Evolutionary conservation across 92 coral and sea anemone genomes (phyloP).

Genomic region (Galaxea fascicularis): DNA sequence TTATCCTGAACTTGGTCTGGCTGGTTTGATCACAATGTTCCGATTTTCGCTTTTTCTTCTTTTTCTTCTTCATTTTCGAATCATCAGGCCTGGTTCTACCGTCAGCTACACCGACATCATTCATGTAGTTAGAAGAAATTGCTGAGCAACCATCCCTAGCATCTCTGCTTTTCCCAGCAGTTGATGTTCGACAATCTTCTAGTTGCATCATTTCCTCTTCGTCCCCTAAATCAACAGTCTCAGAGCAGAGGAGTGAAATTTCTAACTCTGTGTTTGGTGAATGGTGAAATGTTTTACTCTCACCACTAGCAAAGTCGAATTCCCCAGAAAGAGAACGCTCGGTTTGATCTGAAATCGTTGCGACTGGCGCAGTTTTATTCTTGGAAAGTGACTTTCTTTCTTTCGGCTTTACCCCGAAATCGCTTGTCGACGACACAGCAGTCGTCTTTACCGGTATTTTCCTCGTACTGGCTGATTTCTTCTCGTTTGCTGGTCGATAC

Average conservation of each 20-base stretch:
- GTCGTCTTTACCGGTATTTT: conserved; percentile 8
- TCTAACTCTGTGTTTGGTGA: conserved; percentile 27
- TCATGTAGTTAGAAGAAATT: not conserved
- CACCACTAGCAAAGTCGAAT: not conserved
- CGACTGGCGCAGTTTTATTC: not conserved
- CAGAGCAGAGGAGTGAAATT: conserved; percentile 53
- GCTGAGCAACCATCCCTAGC: not conserved
- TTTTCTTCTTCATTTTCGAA: conserved; percentile 45
- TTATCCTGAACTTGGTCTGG: conserved; percentile 85
- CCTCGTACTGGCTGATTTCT: conserved; percentile 13
- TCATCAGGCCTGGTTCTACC: not conserved
- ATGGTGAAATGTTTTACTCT: not conserved
- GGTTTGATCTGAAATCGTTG: not conserved
- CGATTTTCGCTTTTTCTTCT: conserved; percentile 61
- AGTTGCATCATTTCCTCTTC: conserved; percentile 17
- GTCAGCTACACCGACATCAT: not conserved
- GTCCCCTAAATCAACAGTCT: conserved; percentile 49
- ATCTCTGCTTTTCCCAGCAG: not conserved
- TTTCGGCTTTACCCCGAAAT: not conserved
- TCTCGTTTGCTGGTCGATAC: conserved; percentile 24
- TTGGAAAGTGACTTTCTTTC: not conserved
- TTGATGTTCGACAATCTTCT: not conserved
- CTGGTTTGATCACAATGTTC: conserved; percentile 78
- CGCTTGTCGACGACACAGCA: conserved; percentile 1
- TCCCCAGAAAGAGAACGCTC: not conserved